A percentile compares a stretch with the other conserved stretches of the same genome.
Conservation (phyloP, 2,113 vertebrate genomes). For the Agapornis roseicollis region DNA sequence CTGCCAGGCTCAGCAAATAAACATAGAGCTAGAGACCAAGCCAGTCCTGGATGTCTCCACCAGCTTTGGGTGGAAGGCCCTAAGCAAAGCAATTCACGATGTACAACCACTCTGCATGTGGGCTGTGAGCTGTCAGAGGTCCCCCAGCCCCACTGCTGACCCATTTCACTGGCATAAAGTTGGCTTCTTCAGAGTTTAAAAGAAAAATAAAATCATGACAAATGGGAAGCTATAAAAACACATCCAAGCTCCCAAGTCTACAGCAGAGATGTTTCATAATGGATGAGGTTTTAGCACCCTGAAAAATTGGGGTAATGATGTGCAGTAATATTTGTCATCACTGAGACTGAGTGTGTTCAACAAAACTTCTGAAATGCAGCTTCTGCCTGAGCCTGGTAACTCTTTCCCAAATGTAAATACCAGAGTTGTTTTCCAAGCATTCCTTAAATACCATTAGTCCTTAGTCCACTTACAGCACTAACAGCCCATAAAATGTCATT, state of each 20-base stretch:
- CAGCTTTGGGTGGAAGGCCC: neutral
- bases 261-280: constrained; percentile 10
- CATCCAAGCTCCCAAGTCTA: neutral
- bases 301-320: constrained; percentile 50
- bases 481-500: constrained; percentile 65
- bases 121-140: neutral
- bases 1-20: neutral
- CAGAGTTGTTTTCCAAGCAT: constrained; percentile 27
- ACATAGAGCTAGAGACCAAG: neutral
- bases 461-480: constrained; percentile 45
- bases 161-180: neutral
- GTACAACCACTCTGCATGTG: neutral
- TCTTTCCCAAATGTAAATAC: constrained; percentile 40
- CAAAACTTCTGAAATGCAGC: constrained; percentile 30
- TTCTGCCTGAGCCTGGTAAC: neutral
- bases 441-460: constrained; percentile 57
- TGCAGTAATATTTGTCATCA: constrained; percentile 43
- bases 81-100: neutral
- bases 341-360: constrained; percentile 19
- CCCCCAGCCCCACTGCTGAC: neutral
- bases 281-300: constrained; percentile 26
- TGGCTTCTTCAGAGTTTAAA: neutral
- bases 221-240: constrained; percentile 2
- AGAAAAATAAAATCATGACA: neutral
- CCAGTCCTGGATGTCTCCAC: neutral